A percentile compares a stretch with the other conserved stretches of the same genome.
These are phyloP conservation scores for Trissolcus brochymenae DNA, from an alignment of 2,888 invertebrate species.

Conservation along the genomic window DNA sequence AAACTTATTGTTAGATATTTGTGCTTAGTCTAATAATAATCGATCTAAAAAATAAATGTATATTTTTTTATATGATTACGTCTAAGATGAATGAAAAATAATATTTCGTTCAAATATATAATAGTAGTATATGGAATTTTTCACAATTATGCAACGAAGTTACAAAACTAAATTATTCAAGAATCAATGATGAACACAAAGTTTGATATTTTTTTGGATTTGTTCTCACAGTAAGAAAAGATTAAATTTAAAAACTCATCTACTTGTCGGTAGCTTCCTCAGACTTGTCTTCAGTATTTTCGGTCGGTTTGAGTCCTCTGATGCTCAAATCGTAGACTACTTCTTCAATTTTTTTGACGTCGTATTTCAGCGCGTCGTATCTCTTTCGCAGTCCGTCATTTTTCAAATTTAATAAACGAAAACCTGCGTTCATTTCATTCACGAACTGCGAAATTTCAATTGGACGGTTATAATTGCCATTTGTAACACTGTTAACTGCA, in stretches of 20 bases:
- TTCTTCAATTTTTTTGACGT: conserved; percentile 95
- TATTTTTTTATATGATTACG: too few relatives aligned
- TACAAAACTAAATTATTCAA: conserved; percentile 1
- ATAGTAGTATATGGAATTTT: too few relatives aligned
- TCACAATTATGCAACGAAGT: too few relatives aligned
- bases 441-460: conserved; percentile 90
- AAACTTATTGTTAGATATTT: background rate
- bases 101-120: too few relatives aligned
- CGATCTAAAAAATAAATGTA: too few relatives aligned
- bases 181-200: background rate
- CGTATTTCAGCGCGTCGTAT: conserved; percentile 92
- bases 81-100: too few relatives aligned
- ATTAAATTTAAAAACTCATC: background rate
- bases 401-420: conserved; percentile 91
- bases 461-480: conserved; percentile 89
- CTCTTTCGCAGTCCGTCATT: conserved; percentile 91
- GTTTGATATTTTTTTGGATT: too few relatives aligned
- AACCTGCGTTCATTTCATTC: conserved; percentile 91
- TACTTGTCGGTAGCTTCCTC: conserved; percentile 22
- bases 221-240: background rate
- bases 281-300: conserved; percentile 29
- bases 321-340: conserved; percentile 92
- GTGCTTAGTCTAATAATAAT: background rate
- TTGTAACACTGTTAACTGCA: conserved; percentile 90
- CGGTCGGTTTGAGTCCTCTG: conserved; percentile 81